A percentile compares a stretch with the other conserved stretches of the same genome.
Conservation (phyloP, 2,797 vertebrate genomes). For the Tarsius wallacei region DNA sequence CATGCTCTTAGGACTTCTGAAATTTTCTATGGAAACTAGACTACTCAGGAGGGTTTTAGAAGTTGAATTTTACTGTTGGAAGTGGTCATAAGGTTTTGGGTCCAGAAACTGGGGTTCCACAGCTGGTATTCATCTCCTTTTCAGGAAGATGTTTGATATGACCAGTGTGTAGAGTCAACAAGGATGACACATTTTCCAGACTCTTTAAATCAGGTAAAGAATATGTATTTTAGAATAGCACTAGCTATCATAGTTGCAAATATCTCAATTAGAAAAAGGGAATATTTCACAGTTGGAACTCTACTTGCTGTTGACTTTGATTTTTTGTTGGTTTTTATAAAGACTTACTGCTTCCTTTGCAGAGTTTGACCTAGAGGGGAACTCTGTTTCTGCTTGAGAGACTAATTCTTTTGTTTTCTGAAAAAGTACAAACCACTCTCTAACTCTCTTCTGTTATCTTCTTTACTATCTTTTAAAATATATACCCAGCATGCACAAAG, state of each 20-base stretch:
- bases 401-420: background rate
- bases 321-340: background rate
- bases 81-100: background rate
- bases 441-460: background rate
- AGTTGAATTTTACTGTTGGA: background rate
- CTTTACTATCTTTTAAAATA: background rate
- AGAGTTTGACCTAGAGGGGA: background rate
- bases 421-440: background rate
- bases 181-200: no score
- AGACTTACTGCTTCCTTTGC: background rate
- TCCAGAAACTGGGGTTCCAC: background rate
- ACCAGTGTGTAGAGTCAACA: background rate
- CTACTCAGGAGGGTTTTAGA: background rate
- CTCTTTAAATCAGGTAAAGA: accelerated
- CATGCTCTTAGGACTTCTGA: no score
- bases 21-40: background rate
- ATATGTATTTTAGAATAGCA: accelerated
- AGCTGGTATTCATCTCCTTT: background rate
- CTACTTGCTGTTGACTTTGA: accelerated
- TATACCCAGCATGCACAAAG: background rate
- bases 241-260: no score
- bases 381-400: no score
- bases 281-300: accelerated
- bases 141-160: background rate
- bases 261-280: background rate